A percentile compares a stretch with the other conserved stretches of the same genome.
Conservation (phyloP, 2,888 invertebrate species). For the Heliconius charithonia region DNA sequence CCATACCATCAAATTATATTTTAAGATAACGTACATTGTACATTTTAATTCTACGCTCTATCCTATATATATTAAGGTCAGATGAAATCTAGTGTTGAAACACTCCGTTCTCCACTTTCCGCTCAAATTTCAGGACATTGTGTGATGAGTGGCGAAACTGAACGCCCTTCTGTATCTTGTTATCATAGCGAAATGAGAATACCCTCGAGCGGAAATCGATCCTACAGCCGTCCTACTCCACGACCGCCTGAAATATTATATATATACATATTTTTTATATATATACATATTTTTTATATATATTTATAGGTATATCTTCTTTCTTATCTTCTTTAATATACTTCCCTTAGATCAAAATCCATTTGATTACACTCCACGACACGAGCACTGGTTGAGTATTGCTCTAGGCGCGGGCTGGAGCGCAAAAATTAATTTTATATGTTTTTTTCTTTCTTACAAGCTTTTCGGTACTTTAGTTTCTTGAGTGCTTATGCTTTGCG, state of each 20-base stretch:
- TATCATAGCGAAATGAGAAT: not conserved
- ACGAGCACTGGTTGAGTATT: conserved; percentile 34
- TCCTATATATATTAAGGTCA: not conserved
- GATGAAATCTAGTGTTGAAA: not conserved
- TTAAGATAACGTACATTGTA: not conserved
- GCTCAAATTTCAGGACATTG: not conserved
- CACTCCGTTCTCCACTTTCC: not conserved
- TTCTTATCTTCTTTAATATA: conserved; percentile 10
- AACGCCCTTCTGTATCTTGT: not conserved
- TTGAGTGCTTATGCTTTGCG: conserved; percentile 45
- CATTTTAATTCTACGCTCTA: not conserved
- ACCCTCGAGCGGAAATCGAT: not conserved
- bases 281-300: conserved; percentile 1
- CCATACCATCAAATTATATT: not conserved
- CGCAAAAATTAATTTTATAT: conserved; percentile 54
- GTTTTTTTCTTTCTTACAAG: conserved; percentile 47
- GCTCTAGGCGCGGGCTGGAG: conserved; percentile 44
- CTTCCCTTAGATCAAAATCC: conserved; percentile 14
- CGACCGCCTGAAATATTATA: not conserved
- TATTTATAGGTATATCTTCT: too few species aligned
- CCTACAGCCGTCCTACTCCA: not conserved
- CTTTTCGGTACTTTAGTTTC: conserved; percentile 47
- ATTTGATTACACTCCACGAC: conserved; percentile 27
- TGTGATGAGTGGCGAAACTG: too few species aligned
- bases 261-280: not conserved